Base-by-base conservation (phyloP, 2,797 vertebrate species). In the Sebastes elongatus region DNA sequence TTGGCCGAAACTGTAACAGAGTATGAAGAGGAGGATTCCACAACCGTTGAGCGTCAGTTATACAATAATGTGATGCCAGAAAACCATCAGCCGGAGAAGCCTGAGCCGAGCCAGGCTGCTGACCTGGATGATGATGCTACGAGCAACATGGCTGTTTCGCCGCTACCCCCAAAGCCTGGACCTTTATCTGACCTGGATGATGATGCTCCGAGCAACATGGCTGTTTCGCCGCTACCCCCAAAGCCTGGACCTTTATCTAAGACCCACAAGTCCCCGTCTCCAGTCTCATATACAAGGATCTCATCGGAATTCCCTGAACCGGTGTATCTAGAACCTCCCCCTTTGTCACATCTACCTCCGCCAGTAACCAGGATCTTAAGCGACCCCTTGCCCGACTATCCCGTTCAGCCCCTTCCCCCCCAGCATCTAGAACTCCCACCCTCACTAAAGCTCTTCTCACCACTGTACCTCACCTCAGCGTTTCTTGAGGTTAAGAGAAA, bases 401-500 rank as follows among this genome's bases (percentile, higher is more conserved):
- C 55, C 22, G 2, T 5, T 5, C 59, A 62, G 49, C 52, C 69
- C 0, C 10, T 18, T 25, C 66, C 72, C 1, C 63, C 74, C 0
- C 25, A 10, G 25, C 22, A n/a, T 7, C 52, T 59, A 33, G 14
- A 78, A 1, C 78, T 91, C 23, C 87, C 88, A 0, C 10, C 86
- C 2, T 80, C 84, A 1, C 80, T 93, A 1, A 56, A 80, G 32
- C 22, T 94, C 1, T 94, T 94, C 57, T 92, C 91, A 14, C 78
- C 88, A 1, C 80, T 46, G 56, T 66, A 7, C 77, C 93, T 95
- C 71, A 94, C 92, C 2, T 95, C 94, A 7, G 69, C 88, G 0
- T 79, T 93, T 3, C 78, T 95, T 2, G 33, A 93, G 2, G 94
- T 95, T 18, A 66, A 85, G 30, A 88, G 89, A 77, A 79, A 94